Evolutionary conservation across 2,113 vertebrate species (phyloP), one percentile per base, ranked within the genome.

Genomic region (Tauraco erythrolophus): DNA sequence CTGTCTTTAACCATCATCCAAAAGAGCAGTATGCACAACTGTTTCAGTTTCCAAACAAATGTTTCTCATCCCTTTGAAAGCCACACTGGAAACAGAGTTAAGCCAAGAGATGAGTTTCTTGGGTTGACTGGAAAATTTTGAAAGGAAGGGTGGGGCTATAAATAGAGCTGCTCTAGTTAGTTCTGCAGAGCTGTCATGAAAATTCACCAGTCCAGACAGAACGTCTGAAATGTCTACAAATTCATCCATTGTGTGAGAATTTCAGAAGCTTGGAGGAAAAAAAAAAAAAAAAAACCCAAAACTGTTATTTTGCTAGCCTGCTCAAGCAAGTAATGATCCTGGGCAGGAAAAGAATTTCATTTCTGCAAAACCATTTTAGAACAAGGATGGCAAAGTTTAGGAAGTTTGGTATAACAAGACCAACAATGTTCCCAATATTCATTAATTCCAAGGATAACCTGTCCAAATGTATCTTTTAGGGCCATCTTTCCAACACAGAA

Each of bases 101-200:
- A 96, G 91, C 96, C 92, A 97, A 96, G 57, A 84, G 96, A 97
- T 95, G 95, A 97, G 96, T 83, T 97, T 95, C 91, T 89, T 87
- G 86, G 19, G 37, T 65, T 69, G 92, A 92, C 96, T 96, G 91
- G 96, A 97, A 97, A 97, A 41, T 97, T 97, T 92, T 94, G 86
- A 92, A 92, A 96, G 86, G 92, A 95, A 95, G 95, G 94, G 95
- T 89, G 89, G 91, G 77, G 87, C 61, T 95, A 89, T 88, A 96
- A 97, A 97, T 80, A 97, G 96, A 89, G 77, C 62, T 72, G 74
- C 86, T 92, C 84, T 79, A 76, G 80, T 58, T 93, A 84, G 48
- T 23, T 95, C 79, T 74, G 82, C 77, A 91, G 84, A 95, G 74
- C 48, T 84, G 91, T 79, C 96, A 97, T 8, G 81, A 97, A 95